Conservation (phyloP, 2,888 invertebrate species). For the Drosophila hamatofila region DNA sequence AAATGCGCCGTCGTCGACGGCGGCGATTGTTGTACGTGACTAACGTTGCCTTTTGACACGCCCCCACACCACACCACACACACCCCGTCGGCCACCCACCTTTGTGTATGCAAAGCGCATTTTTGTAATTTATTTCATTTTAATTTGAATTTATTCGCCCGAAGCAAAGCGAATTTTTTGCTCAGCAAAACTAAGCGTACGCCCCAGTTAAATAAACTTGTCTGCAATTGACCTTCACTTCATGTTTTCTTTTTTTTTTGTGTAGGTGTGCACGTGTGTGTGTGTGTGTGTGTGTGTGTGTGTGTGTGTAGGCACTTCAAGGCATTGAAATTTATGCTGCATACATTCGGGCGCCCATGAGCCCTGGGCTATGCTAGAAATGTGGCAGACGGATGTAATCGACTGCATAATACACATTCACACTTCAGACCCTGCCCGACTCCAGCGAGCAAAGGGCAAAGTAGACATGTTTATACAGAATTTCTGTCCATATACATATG, state of each 20-base stretch:
- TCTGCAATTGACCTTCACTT: constrained; percentile 54
- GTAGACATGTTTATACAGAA: background rate
- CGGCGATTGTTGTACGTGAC: constrained; percentile 65
- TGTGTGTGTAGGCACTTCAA: constrained; percentile 19
- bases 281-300: constrained; percentile 3
- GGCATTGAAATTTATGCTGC: constrained; percentile 48
- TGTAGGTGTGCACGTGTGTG: constrained; percentile 5
- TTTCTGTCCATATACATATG: background rate
- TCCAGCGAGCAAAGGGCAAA: background rate
- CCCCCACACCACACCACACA: background rate
- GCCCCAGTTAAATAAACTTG: constrained; percentile 37
- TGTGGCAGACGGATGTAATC: constrained; percentile 5
- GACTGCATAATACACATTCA: constrained; percentile 6
- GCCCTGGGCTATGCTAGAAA: constrained; percentile 11
- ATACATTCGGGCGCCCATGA: constrained; percentile 51
- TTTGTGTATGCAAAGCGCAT: constrained; percentile 31
- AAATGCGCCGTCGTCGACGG: constrained; percentile 48
- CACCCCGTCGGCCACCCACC: background rate
- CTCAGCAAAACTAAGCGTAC: constrained; percentile 6
- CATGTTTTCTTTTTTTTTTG: too few relatives aligned
- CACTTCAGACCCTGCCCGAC: background rate
- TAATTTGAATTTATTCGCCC: constrained; percentile 71
- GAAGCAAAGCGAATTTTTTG: constrained; percentile 16
- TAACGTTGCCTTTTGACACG: constrained; percentile 42
- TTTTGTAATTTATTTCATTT: constrained; percentile 67